Conservation (phyloP, 2,113 vertebrate species). For the Camelus dromedarius region DNA sequence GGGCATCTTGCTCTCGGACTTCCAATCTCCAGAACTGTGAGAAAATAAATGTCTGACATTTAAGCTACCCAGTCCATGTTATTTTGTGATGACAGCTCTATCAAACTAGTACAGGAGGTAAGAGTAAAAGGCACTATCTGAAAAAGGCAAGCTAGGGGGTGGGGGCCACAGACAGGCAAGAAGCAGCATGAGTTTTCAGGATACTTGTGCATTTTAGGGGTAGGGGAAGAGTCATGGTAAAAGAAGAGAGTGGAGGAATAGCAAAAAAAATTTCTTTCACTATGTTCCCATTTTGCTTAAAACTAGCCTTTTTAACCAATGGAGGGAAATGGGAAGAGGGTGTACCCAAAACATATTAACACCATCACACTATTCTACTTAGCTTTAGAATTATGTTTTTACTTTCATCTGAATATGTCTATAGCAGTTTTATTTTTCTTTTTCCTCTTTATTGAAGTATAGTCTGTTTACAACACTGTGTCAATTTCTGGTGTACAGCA, state of each 20-base stretch:
- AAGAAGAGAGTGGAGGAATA: neutral
- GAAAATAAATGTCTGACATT: conserved; percentile 3
- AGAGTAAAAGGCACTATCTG: neutral
- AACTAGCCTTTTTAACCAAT: neutral
- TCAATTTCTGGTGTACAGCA: too few relatives aligned
- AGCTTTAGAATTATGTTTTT: neutral
- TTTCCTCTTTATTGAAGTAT: too few relatives aligned
- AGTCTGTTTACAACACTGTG: too few relatives aligned
- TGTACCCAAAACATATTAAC: neutral
- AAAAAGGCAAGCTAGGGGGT: neutral
- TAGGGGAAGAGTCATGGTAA: neutral
- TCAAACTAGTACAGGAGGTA: neutral
- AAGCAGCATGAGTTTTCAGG: neutral
- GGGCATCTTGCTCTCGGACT: neutral
- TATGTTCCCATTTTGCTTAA: neutral
- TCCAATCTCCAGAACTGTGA: neutral
- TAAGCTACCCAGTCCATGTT: neutral
- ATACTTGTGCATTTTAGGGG: neutral
- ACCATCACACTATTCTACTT: neutral
- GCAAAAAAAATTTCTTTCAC: neutral
- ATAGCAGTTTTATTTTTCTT: neutral
- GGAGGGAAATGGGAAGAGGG: neutral
- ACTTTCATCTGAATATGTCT: conserved; percentile 15
- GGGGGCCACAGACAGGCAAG: neutral
- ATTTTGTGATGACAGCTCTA: neutral